Percentiles rank a stretch among this genome's conserved stretches.
Evolutionary conservation across 2,888 invertebrate genomes (phyloP).

Genomic region (Reticulitermes lucifugus): DNA sequence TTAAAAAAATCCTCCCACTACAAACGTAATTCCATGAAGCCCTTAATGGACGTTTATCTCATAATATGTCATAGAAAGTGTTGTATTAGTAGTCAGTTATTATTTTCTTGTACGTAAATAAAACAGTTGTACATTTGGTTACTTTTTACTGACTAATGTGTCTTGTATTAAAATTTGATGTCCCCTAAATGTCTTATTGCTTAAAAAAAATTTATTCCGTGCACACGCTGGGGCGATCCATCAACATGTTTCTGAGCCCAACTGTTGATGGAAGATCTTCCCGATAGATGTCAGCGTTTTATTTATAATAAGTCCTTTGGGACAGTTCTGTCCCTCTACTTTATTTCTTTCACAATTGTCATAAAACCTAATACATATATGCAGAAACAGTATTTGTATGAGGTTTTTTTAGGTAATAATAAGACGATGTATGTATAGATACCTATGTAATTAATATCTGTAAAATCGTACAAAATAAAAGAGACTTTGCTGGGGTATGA

Average conservation of each 20-base stretch:
- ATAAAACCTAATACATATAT: not conserved
- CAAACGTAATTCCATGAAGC: not conserved
- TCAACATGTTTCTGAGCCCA: constrained; percentile 44
- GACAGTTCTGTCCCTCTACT: not conserved
- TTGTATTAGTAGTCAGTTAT: not conserved
- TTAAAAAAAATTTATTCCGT: not conserved
- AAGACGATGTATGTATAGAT: not conserved
- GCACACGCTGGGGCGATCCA: constrained; percentile 33
- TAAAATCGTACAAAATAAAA: constrained; percentile 31
- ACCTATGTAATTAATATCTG: constrained; percentile 16
- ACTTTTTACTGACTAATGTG: not conserved
- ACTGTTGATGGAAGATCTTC: constrained; percentile 36
- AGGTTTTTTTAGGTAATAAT: not conserved
- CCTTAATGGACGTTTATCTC: not conserved
- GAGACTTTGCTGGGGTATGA: too few relatives aligned
- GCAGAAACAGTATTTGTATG: not conserved
- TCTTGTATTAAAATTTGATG: not conserved
- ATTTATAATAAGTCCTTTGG: not conserved
- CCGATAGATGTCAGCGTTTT: not conserved
- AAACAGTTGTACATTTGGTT: not conserved
- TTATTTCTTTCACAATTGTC: not conserved
- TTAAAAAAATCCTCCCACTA: not conserved
- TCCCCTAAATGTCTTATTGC: not conserved
- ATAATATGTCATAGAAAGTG: not conserved
- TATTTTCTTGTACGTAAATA: not conserved